Evolutionary conservation across 1,140 invertebrate genomes (phyloP), one percentile per base, ranked within the genome.

Genomic region (Bactericera cockerelli): DNA sequence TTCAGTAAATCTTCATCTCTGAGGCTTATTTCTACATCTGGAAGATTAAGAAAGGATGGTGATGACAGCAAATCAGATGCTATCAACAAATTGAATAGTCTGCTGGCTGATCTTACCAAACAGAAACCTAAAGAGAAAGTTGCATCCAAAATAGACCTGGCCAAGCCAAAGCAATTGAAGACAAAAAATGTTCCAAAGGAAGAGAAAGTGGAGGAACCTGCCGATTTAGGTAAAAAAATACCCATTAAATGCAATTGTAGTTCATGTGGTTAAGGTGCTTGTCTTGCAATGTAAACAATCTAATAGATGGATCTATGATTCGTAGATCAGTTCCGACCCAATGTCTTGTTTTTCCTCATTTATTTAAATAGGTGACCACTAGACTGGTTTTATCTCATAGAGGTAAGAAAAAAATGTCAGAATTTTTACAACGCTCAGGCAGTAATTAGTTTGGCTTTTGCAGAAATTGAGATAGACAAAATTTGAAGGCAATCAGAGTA

Each of bases 131-230:
- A 49, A n/a, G 22, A 49, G 22, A 49, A 49, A 22, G 19, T 16
- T 16, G n/a, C 8, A 16, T 22, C n/a, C 6, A 49, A 49, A 49
- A 8, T 49, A n/a, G 42, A 49, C n/a, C 3, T 49, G 4, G 4
- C 42, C n/a, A 49, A 49, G 42, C 42, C 42, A 49, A 49, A 49
- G 22, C 42, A 49, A 22, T 49, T 49, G 42, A 49, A 49, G n/a
- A 4, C 42, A 6, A 49, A 49, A n/a, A n/a, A 22, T 49, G 42
- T 19, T 4, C n/a, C n/a, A 3, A 49, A 22, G 22, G 19, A 22
- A 19, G 22, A 49, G 22, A 49, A 49, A 16, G 33, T 11, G 10
- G 33, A 36, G 16, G 42, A 49, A 19, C 42, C 42, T 10, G 22
- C n/a, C 8, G 42, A 49, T 49, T 49, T 49, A 49, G 42, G 42